A percentile compares a stretch with the other conserved stretches of the same genome.
Conservation (phyloP, 1,140 invertebrate species). For the Drosophila kanapiae region DNA sequence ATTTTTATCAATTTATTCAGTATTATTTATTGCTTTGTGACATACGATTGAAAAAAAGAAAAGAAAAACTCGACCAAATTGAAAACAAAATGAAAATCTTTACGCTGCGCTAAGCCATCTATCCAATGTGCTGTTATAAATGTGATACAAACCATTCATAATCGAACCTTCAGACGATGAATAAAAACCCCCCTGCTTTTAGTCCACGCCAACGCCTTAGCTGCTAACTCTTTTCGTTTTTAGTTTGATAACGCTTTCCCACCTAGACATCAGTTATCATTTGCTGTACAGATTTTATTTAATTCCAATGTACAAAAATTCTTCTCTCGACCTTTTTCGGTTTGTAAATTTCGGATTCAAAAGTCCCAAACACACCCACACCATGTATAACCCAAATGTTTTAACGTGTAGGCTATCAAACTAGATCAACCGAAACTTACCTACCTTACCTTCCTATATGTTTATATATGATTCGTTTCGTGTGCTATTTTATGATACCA, state of each 20-base stretch:
- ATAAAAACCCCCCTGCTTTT: conserved; percentile 30
- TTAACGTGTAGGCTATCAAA: conserved; percentile 30
- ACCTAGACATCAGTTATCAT: conserved; percentile 18
- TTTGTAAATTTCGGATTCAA: conserved; percentile 36
- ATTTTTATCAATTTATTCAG: conserved; percentile 75
- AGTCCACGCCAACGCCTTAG: conserved; percentile 25
- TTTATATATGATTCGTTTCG: conserved; percentile 50
- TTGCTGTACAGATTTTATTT: conserved; percentile 46
- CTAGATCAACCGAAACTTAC: conserved; percentile 43
- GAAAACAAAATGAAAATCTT: conserved; percentile 17
- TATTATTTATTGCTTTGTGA: conserved; percentile 77
- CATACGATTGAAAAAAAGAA: conserved; percentile 20
- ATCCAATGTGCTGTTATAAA: conserved; percentile 28
- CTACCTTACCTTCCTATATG: conserved; percentile 46
- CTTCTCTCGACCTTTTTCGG: conserved; percentile 23
- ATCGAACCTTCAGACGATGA: conserved; percentile 17
- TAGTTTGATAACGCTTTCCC: conserved; percentile 9
- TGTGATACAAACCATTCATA: conserved; percentile 2
- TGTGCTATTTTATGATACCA: conserved; percentile 69
- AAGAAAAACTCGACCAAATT: conserved; percentile 16
- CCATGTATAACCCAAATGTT: conserved; percentile 1
- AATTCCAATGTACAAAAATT: conserved; percentile 15
- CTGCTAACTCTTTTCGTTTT: conserved; percentile 27
- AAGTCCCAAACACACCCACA: neutral
- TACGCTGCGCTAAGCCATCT: conserved; percentile 35